These are phyloP conservation scores for Pygmarrhopalites habei DNA, from an alignment of 1,140 invertebrate genomes.

Conservation along the genomic window DNA sequence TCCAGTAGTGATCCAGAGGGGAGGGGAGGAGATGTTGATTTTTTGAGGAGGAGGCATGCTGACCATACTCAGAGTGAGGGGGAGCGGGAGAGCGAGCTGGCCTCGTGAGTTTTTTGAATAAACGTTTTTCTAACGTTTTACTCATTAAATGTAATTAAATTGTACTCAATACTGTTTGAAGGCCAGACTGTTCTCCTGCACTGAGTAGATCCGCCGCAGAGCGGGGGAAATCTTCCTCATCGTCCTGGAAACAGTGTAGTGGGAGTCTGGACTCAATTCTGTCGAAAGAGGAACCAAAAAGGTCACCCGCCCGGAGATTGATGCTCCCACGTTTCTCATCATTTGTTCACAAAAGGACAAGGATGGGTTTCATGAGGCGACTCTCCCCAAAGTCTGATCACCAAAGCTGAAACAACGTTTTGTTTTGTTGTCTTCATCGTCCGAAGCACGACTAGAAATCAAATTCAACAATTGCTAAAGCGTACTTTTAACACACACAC, in stretches of 20 bases:
- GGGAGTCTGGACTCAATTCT: conserved; percentile 37
- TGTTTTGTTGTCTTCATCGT: background rate
- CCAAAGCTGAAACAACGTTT: conserved; percentile 19
- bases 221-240: background rate
- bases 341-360: conserved; percentile 35
- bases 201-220: conserved; percentile 13
- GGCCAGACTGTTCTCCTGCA: conserved; percentile 32
- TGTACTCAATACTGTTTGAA: too few relatives aligned
- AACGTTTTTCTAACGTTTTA: too few relatives aligned
- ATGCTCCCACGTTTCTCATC: conserved; percentile 38
- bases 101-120: too few relatives aligned
- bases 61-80: conserved; percentile 22
- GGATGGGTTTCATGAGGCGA: conserved; percentile 32
- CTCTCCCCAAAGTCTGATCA: conserved; percentile 27
- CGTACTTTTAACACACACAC: too few relatives aligned
- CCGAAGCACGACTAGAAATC: too few relatives aligned
- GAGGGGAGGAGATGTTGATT: background rate
- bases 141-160: too few relatives aligned
- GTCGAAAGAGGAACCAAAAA: conserved; percentile 32
- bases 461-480: too few relatives aligned
- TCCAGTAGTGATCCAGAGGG: conserved; percentile 34
- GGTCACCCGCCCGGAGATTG: conserved; percentile 29
- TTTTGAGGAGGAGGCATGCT: background rate
- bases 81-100: conserved; percentile 27
- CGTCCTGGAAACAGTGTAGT: conserved; percentile 35